These are phyloP conservation scores for Stichopus horrens DNA, from an alignment of 53 echinoderm and acorn worm species.

Conservation along the genomic window DNA sequence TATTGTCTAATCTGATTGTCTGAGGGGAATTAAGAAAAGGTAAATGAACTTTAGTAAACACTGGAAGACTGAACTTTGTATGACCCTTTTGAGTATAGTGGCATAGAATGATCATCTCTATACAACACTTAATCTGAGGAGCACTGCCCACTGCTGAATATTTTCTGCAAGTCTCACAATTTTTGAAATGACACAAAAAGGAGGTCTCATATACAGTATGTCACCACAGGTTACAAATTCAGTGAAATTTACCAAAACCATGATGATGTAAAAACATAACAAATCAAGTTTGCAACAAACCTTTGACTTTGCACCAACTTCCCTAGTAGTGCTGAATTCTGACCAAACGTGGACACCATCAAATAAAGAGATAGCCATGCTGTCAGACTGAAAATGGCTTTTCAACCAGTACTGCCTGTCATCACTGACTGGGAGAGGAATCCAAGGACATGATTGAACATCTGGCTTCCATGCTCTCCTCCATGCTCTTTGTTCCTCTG, in stretches of 20 bases:
- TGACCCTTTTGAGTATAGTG: no score
- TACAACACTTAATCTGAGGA: no score
- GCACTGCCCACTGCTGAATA: no score
- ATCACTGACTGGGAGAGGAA: slow-evolving; percentile 54
- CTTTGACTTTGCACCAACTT: slow-evolving; percentile 55
- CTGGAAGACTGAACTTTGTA: no score
- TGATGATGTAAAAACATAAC: not conserved
- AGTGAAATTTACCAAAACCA: not conserved
- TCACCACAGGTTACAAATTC: no score
- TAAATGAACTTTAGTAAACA: no score
- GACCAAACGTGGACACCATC: slow-evolving; percentile 65
- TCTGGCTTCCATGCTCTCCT: slow-evolving; percentile 77
- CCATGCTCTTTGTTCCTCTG: slow-evolving; percentile 60
- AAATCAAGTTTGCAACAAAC: slow-evolving; percentile 12
- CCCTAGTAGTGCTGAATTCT: slow-evolving; percentile 50
- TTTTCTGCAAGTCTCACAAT: no score
- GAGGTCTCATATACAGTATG: no score
- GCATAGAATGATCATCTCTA: no score
- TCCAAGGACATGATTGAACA: slow-evolving; percentile 61
- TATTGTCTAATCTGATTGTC: no score
- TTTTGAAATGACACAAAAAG: no score
- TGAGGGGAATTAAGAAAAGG: no score
- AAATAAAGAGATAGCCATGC: slow-evolving; percentile 39
- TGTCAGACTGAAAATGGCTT: slow-evolving; percentile 52
- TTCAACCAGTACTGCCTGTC: slow-evolving; percentile 53